Evolutionary conservation across 2,888 invertebrate species (phyloP).

Genomic region (Galerucella calmariensis): DNA sequence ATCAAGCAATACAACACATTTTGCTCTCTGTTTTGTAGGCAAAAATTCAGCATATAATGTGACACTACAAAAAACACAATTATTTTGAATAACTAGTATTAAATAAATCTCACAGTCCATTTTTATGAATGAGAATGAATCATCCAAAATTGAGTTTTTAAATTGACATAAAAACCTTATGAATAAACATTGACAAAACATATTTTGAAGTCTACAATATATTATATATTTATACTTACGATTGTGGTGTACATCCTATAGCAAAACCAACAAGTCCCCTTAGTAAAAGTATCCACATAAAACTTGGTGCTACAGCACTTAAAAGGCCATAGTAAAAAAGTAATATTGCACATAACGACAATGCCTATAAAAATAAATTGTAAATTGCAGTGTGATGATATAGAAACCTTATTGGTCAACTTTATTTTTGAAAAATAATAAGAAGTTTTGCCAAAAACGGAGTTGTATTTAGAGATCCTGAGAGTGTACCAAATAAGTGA

Average conservation of each 20-base stretch:
- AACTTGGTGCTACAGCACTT: constrained; percentile 91
- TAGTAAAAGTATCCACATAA: constrained; percentile 89
- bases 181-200: not conserved
- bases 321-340: constrained; percentile 91
- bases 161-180: no score
- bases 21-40: constrained; percentile 92
- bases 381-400: constrained; percentile 4
- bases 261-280: constrained; percentile 94
- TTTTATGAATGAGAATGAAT: no score
- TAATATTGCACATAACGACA: constrained; percentile 89
- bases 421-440: no score
- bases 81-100: constrained; percentile 1
- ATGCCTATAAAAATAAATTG: constrained; percentile 71
- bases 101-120: no score
- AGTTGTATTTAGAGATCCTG: no score
- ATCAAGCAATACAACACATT: constrained; percentile 94
- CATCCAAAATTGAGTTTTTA: no score
- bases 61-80: constrained; percentile 72
- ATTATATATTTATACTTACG: constrained; percentile 74
- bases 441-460: no score
- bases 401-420: no score
- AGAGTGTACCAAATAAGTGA: no score
- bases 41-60: constrained; percentile 96
- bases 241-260: constrained; percentile 96
- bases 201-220: constrained; percentile 10